phyloP scores from a whole-genome alignment of 2,888 invertebrate species.

The Hanleya hanleyi region DNA sequence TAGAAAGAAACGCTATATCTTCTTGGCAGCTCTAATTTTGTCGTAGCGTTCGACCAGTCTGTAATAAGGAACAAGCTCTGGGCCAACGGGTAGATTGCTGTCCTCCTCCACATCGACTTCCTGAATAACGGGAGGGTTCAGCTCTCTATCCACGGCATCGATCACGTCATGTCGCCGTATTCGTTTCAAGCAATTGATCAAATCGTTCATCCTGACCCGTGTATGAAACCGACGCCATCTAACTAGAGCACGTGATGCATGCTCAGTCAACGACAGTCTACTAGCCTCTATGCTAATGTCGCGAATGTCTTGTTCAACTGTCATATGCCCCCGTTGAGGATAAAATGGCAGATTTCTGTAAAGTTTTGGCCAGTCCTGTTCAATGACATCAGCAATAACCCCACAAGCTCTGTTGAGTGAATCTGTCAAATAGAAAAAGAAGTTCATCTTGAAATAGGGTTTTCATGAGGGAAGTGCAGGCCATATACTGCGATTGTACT shows the following conservation, averaged over 20 bases:
- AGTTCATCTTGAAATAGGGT: no score
- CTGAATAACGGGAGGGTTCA: conserved; percentile 48
- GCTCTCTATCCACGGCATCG: conserved; percentile 44
- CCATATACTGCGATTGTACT: no score
- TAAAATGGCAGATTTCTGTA: conserved; percentile 63
- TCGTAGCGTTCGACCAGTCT: conserved; percentile 62
- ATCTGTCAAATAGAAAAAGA: conserved; percentile 46
- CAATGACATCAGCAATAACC: conserved; percentile 49
- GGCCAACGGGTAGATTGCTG: conserved; percentile 49
- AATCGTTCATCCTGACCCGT: conserved; percentile 57
- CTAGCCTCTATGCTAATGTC: conserved; percentile 48
- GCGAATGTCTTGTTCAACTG: conserved; percentile 61
- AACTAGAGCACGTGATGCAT: conserved; percentile 47
- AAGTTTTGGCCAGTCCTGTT: conserved; percentile 61
- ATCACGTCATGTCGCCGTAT: conserved; percentile 50
- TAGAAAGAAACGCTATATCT: no score
- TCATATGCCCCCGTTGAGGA: conserved; percentile 59
- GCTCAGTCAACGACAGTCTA: conserved; percentile 42
- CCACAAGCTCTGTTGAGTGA: conserved; percentile 57
- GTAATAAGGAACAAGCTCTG: conserved; percentile 58
- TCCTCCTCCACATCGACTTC: conserved; percentile 44
- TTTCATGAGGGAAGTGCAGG: no score
- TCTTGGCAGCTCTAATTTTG: conserved; percentile 51
- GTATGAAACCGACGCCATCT: conserved; percentile 66
- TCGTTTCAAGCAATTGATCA: conserved; percentile 48